A percentile compares a stretch with the other conserved stretches of the same genome.
phyloP scores from a whole-genome alignment of 2,113 vertebrate species.

The Channa argus region DNA sequence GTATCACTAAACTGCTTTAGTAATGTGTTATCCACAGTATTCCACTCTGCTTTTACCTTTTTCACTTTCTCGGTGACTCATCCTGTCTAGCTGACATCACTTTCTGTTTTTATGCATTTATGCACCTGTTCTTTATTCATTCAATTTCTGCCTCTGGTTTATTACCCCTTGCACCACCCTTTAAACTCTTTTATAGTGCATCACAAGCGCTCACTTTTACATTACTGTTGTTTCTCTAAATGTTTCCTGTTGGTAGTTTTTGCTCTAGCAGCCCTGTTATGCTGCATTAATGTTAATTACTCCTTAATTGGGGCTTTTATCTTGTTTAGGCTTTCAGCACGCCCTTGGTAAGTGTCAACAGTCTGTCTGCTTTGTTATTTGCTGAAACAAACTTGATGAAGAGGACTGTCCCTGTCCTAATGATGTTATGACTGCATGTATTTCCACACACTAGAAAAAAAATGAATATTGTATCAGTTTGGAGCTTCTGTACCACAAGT shows the following conservation, averaged over 20 bases:
- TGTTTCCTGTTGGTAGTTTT: neutral
- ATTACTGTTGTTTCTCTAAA: neutral
- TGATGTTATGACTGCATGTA: neutral
- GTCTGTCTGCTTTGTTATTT: neutral
- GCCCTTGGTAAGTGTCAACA: neutral
- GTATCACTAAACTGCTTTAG: too few species aligned
- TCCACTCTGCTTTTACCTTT: too few species aligned
- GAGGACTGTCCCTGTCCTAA: neutral
- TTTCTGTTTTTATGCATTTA: too few species aligned
- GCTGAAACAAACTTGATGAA: neutral
- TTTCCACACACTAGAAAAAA: neutral
- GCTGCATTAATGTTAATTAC: slow-evolving; percentile 15
- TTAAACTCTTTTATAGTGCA: neutral
- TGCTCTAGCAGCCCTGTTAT: neutral
- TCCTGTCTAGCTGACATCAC: too few species aligned
- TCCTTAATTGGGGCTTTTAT: slow-evolving; percentile 26
- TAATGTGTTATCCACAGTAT: too few species aligned
- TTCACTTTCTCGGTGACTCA: too few species aligned
- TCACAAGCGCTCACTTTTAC: neutral
- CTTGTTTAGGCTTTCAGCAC: slow-evolving; percentile 8
- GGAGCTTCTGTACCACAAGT: neutral
- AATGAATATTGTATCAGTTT: neutral
- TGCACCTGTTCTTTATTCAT: neutral
- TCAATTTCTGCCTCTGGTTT: neutral
- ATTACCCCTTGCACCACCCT: neutral